phyloP scores from a whole-genome alignment of 2,888 invertebrate genomes.

The Petrolisthes cinctipes region DNA sequence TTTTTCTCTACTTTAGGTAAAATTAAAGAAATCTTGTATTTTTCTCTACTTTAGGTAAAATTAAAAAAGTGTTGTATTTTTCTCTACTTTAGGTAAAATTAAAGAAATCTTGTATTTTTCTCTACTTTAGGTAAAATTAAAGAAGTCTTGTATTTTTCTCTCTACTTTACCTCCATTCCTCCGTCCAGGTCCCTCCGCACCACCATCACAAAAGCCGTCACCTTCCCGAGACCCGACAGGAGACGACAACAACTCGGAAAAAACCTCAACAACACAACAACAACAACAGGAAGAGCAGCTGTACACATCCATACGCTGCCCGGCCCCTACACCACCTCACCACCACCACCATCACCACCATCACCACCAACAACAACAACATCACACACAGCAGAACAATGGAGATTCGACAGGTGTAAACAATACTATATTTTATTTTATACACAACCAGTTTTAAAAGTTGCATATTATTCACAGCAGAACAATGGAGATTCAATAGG shows the following conservation, averaged over 20 bases:
- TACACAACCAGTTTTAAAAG: too few relatives aligned
- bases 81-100: too few relatives aligned
- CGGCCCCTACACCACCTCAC: conserved; percentile 26
- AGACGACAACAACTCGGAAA: neutral
- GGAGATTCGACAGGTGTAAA: conserved; percentile 7
- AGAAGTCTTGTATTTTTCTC: too few relatives aligned
- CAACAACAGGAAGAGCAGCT: conserved; percentile 20
- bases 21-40: too few relatives aligned
- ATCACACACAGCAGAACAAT: neutral
- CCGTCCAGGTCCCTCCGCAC: neutral
- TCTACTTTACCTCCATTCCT: neutral
- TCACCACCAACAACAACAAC: neutral
- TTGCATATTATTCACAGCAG: neutral
- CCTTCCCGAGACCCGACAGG: neutral
- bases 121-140: too few relatives aligned
- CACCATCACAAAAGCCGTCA: conserved; percentile 8
- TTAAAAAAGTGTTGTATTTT: too few relatives aligned
- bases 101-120: too few relatives aligned
- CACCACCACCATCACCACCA: conserved; percentile 21
- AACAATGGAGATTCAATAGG: conserved; percentile 1
- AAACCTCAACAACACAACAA: neutral
- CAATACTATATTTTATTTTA: too few relatives aligned
- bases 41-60: too few relatives aligned
- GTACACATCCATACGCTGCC: conserved; percentile 28
- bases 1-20: too few relatives aligned